These are phyloP conservation scores for Poecilia latipinna DNA, from an alignment of 2,113 vertebrate species.

Conservation along the genomic window DNA sequence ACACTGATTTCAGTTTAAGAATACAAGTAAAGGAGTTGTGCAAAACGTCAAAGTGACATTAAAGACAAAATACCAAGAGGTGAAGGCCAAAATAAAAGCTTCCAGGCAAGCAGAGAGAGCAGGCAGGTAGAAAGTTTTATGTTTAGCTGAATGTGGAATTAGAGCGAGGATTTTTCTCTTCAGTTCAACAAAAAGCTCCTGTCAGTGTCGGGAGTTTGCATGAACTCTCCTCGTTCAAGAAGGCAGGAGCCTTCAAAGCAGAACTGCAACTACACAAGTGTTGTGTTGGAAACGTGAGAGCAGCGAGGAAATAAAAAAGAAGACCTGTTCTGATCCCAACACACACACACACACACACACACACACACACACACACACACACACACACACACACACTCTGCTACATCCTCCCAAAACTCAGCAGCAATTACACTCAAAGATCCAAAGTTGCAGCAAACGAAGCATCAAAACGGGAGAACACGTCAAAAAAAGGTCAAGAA, in stretches of 20 bases:
- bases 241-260: conserved; percentile 30
- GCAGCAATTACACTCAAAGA: conserved; percentile 53
- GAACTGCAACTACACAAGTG: conserved; percentile 8
- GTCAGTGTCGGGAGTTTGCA: conserved; percentile 8
- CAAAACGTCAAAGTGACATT: conserved; percentile 20
- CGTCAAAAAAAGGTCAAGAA: conserved; percentile 17
- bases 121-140: neutral
- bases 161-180: neutral
- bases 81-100: conserved; percentile 8
- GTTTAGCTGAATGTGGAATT: neutral
- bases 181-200: conserved; percentile 13
- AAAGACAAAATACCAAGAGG: neutral
- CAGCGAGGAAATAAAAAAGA: conserved; percentile 5
- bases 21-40: conserved; percentile 46
- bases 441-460: conserved; percentile 53
- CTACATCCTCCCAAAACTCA: conserved; percentile 49
- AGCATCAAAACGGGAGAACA: conserved; percentile 9
- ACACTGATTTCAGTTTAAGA: conserved; percentile 58
- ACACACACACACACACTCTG: neutral
- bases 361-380: too few species aligned
- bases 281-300: conserved; percentile 21
- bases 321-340: conserved; percentile 15
- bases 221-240: neutral
- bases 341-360: too few species aligned
- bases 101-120: neutral